Evolutionary conservation across 2,113 vertebrate genomes (phyloP).

Genomic region (Leucosticte australis): DNA sequence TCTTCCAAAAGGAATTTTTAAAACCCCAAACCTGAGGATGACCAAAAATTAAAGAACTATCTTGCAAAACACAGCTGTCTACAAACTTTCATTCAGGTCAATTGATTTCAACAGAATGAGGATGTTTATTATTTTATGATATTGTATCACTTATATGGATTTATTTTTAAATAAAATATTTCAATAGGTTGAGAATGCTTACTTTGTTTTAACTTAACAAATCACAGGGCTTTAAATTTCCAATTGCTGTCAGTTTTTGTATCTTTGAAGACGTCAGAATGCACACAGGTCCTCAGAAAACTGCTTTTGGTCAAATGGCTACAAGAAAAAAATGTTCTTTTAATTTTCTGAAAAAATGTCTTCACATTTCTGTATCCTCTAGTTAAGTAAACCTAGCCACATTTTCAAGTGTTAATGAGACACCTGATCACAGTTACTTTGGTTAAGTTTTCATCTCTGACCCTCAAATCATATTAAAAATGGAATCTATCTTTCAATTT

Average conservation of each 20-base stretch:
- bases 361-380: background rate
- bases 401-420: background rate
- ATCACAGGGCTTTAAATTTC: background rate
- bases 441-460: background rate
- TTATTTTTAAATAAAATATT: background rate
- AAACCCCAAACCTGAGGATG: background rate
- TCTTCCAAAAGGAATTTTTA: background rate
- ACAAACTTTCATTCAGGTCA: background rate
- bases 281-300: background rate
- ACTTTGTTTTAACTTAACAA: background rate
- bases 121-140: background rate
- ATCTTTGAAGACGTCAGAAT: background rate
- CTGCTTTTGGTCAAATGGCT: background rate
- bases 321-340: background rate
- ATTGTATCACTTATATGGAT: background rate
- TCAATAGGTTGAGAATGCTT: background rate
- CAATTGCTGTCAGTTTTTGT: background rate
- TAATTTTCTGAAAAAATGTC: background rate
- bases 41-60: background rate
- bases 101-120: background rate
- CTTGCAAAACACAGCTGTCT: background rate
- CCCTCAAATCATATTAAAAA: background rate
- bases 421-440: background rate
- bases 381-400: background rate
- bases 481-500: background rate